Evolutionary conservation across 2,888 invertebrate genomes (phyloP), one percentile per base, ranked within the genome.

Genomic region (Achlya flavicornis): DNA sequence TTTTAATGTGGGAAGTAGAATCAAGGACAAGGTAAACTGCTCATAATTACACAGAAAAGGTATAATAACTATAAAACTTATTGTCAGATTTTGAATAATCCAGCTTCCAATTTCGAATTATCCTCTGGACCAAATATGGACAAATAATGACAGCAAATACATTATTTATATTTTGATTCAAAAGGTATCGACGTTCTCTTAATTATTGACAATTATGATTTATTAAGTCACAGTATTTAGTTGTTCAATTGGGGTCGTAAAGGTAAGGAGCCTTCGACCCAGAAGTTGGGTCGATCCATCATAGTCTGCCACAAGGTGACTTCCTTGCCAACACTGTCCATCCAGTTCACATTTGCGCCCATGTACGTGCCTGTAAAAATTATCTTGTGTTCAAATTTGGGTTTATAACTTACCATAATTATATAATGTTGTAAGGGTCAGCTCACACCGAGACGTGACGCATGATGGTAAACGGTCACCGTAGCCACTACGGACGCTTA

Each of bases 201-300:
- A 16, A 14, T 10, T 12, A 4, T 12, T 12, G 6, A 8, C 0
- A 12, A 41, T 7, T 12, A 12, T 19, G n/a, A 10, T 53, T 19
- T 53, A 19, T n/a, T 53, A 19, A 48, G 16, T 48, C 33, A 59
- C 41, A 10, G 0, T 8, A 59, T 64, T 85, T 71, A 93, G 76
- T 92, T 92, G 77, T 85, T 90, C 64, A 97, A 93, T 66, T 97
- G 96, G 60, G 98, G 96, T 79, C 99, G 94, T 57, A 99, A 94
- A 5, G 97, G 96, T 59, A 99, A 93, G 66, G 97, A 97, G 66
- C 98, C 98, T 90, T 99, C 99, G n/a, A 99, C 98, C 99, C 99
- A 99, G 88, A 98, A 97, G 90, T 98, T 98, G 43, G 98, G 98
- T 68, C 97, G 94, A 81, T 98, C 97, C 83, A 99, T 92, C 98